Base-by-base conservation (phyloP, 2,113 vertebrate genomes). In the Festucalex cinctus region DNA sequence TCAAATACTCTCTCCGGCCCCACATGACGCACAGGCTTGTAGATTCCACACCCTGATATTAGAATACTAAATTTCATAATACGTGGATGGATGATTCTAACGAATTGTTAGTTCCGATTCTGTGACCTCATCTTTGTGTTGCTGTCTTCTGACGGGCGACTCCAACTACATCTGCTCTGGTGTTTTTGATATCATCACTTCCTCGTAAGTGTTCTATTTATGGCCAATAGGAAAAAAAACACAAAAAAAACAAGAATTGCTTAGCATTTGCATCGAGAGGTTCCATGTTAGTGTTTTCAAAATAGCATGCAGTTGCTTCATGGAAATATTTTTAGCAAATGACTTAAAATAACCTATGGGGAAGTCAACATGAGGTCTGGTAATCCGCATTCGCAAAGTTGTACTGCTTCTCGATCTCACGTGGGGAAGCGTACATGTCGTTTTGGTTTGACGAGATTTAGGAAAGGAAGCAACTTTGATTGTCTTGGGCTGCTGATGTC, bases 381-480 rank as follows among this genome's bases (percentile, higher is more conserved):
- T 49, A 46, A 64, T 61, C 70, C 0, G 14, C 48, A 88, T 81
- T 88, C 83, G 26, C 87, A 87, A 90, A 83, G 77, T 78, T 75
- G 1, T 60, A 37, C 36, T 37, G 28, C 43, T 70, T 77, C 17
- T 41, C 32, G 71, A 9, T 70, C 39, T 65, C 5, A 35, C 69
- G n/a, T 61, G 35, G 48, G 92, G 91, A 94, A 95, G 92, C 88
- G 84, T 91, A 88, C 14, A 41, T 61, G 37, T 22, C 36, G 91
- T 94, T 95, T 95, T 93, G 91, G 60, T 62, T 62, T 62, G 60
- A 62, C 26, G 22, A 62, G 39, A 94, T 95, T 95, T 94, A 92
- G 93, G 94, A 93, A 96, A 97, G 95, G 95, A 97, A 97, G 93
- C 95, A 97, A 95, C 95, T 96, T 97, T 95, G 93, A 97, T 97